Conservation (phyloP, 2,113 vertebrate species). For the Pedionomus torquatus region DNA sequence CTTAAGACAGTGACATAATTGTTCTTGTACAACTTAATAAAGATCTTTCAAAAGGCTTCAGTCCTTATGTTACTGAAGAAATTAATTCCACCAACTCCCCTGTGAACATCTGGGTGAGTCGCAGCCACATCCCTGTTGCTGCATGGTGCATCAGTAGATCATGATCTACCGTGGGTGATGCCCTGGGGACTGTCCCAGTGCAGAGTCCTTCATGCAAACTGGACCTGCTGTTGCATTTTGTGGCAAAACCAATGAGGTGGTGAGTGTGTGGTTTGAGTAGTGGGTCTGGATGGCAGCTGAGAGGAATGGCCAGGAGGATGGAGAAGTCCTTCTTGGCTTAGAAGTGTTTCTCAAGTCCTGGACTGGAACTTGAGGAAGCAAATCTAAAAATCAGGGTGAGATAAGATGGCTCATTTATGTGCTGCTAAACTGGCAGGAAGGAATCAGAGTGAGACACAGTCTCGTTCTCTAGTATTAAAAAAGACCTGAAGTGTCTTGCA, state of each 20-base stretch:
- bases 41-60: background rate
- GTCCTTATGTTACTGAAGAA: background rate
- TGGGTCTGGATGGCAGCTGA: background rate
- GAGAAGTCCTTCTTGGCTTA: background rate
- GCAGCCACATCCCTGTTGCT: background rate
- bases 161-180: background rate
- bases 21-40: background rate
- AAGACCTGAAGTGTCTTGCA: background rate
- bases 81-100: background rate
- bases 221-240: background rate
- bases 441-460: background rate
- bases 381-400: background rate
- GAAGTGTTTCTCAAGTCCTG: background rate
- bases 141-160: background rate
- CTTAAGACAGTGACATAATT: background rate
- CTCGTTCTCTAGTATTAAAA: background rate
- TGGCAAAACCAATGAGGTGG: fast-evolving
- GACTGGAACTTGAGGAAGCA: background rate
- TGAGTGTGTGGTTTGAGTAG: fast-evolving
- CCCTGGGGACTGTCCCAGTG: background rate
- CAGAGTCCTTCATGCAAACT: background rate
- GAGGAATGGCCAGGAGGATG: background rate
- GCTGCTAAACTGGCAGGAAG: background rate
- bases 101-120: background rate
- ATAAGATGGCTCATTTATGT: background rate